Conservation (phyloP, 2,888 invertebrate species). For the Xestia rhomboidea region DNA sequence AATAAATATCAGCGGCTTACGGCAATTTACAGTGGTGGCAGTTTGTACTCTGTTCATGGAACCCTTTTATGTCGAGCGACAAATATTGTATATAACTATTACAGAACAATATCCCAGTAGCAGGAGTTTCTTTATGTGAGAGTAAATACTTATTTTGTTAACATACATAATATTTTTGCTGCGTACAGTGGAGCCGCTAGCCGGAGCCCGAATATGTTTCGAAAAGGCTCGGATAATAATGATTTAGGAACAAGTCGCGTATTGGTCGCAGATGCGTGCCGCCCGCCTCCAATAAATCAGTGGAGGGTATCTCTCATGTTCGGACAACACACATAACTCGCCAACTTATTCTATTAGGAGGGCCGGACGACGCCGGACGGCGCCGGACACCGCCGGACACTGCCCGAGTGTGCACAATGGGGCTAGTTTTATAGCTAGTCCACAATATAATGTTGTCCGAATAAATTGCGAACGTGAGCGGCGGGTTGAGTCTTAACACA, state of each 20-base stretch:
- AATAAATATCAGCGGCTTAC: background rate
- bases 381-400: conserved; percentile 19
- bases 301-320: conserved; percentile 37
- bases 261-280: conserved; percentile 53
- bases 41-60: background rate
- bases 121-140: background rate
- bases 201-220: conserved; percentile 9
- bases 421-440: conserved; percentile 59
- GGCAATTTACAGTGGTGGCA: background rate
- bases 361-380: conserved; percentile 19
- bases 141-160: conserved; percentile 24
- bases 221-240: conserved; percentile 37
- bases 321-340: conserved; percentile 55
- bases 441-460: conserved; percentile 63
- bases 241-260: conserved; percentile 45
- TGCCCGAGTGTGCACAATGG: conserved; percentile 58
- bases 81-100: background rate
- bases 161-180: conserved; percentile 12
- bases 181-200: background rate
- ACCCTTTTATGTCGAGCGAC: background rate
- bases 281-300: conserved; percentile 49
- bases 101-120: background rate
- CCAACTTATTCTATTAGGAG: conserved; percentile 61
- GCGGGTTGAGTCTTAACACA: background rate
- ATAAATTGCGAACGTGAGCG: conserved; percentile 54